These are phyloP conservation scores for Enteromius fasciolatus DNA, from an alignment of 2,797 vertebrate genomes.

Conservation along the genomic window DNA sequence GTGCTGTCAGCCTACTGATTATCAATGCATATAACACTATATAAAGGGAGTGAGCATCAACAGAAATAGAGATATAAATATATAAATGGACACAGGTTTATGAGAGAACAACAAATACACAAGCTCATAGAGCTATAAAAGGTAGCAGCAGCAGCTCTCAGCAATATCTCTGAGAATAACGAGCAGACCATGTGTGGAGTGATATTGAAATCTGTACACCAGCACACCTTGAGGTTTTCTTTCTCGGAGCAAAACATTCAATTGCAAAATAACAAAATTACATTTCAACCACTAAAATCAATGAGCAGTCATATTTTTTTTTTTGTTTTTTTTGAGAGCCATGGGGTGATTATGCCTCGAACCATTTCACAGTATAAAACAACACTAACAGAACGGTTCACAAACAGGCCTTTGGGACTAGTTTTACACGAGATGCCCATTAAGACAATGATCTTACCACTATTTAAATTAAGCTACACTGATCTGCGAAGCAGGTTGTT, in stretches of 20 bases:
- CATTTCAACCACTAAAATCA: slow-evolving; percentile 7
- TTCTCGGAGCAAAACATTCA: neutral
- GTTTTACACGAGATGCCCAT: slow-evolving; percentile 31
- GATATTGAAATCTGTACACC: neutral
- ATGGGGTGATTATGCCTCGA: slow-evolving; percentile 20
- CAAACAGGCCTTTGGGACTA: slow-evolving; percentile 9
- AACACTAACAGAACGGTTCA: slow-evolving; percentile 43
- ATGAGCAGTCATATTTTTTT: neutral
- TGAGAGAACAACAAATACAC: neutral
- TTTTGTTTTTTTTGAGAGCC: neutral
- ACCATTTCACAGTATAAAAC: slow-evolving; percentile 43
- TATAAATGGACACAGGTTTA: neutral
- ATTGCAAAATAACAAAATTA: neutral
- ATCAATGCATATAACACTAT: slow-evolving; percentile 22
- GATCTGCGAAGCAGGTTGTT: slow-evolving; percentile 85
- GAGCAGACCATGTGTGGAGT: neutral
- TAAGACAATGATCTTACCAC: neutral
- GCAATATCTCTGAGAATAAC: neutral
- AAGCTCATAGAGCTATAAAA: slow-evolving; percentile 30
- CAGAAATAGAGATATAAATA: neutral
- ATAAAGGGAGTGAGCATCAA: neutral
- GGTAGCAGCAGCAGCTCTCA: slow-evolving; percentile 31
- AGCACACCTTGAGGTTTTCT: neutral
- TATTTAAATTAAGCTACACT: slow-evolving; percentile 63
- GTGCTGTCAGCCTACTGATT: slow-evolving; percentile 19